These are phyloP conservation scores for Scopus umbretta DNA, from an alignment of 2,113 vertebrate species.

Conservation along the genomic window DNA sequence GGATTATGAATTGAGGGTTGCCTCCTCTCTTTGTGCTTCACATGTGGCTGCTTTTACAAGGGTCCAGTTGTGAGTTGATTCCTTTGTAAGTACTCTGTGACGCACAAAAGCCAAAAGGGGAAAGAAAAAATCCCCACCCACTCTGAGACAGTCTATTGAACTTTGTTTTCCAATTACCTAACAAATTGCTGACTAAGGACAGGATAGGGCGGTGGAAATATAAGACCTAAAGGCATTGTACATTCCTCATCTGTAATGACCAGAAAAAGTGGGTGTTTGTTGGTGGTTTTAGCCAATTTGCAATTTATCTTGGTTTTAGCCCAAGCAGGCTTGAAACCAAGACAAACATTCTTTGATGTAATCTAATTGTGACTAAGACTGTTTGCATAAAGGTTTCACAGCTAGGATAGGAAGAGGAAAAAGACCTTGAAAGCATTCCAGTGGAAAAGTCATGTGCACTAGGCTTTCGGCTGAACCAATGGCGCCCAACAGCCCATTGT, in stretches of 20 bases:
- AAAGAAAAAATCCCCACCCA: constrained; percentile 52
- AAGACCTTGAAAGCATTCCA: constrained; percentile 63
- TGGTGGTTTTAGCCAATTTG: constrained; percentile 41
- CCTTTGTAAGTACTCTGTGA: constrained; percentile 30
- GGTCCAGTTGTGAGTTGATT: background rate
- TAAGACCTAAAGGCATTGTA: background rate
- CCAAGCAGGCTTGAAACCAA: constrained; percentile 74
- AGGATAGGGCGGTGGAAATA: constrained; percentile 38
- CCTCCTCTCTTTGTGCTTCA: background rate
- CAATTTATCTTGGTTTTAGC: constrained; percentile 72
- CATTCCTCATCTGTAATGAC: constrained; percentile 42
- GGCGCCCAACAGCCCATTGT: constrained; percentile 17
- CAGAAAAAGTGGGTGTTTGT: constrained; percentile 37
- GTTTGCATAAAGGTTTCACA: constrained; percentile 43
- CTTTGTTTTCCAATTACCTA: constrained; percentile 61
- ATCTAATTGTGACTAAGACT: constrained; percentile 62
- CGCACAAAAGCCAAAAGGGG: constrained; percentile 37
- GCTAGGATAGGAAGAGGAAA: constrained; percentile 46
- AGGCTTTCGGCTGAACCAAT: background rate
- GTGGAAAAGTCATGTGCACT: constrained; percentile 46
- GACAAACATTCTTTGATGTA: constrained; percentile 74
- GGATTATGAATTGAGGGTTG: background rate
- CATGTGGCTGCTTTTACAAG: background rate
- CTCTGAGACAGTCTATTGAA: constrained; percentile 42
- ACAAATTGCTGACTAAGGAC: constrained; percentile 65